Conservation (phyloP, 1,140 invertebrate species). For the Dreissena rostriformis region DNA sequence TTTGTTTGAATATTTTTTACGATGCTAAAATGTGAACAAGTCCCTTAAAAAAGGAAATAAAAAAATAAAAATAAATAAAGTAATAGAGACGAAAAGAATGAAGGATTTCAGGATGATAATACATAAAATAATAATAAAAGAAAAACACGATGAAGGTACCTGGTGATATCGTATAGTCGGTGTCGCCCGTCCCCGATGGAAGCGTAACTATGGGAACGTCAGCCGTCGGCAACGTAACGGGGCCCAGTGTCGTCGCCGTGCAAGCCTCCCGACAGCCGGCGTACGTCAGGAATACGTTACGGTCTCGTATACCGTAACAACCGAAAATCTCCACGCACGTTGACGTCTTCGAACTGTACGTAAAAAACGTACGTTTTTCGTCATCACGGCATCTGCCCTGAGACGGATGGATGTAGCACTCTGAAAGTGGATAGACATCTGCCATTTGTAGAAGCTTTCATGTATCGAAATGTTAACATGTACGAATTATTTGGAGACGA, state of each 20-base stretch:
- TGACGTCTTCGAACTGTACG: constrained; percentile 35
- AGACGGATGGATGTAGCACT: constrained; percentile 38
- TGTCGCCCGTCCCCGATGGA: neutral
- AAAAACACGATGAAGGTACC: constrained; percentile 3
- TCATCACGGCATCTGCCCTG: constrained; percentile 16
- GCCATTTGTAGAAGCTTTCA: too few species aligned
- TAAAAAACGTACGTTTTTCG: constrained; percentile 23
- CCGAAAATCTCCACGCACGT: constrained; percentile 29
- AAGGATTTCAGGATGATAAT: too few species aligned
- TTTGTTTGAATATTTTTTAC: too few species aligned
- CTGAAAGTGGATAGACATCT: neutral
- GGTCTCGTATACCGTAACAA: constrained; percentile 43
- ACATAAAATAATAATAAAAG: neutral
- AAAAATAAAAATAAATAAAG: too few species aligned
- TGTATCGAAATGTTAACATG: too few species aligned
- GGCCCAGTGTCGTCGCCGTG: constrained; percentile 16
- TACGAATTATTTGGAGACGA: too few species aligned
- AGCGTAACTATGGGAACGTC: constrained; percentile 1
- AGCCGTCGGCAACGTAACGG: neutral
- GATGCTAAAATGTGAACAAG: too few species aligned
- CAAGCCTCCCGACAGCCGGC: constrained; percentile 18
- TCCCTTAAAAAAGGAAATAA: too few species aligned
- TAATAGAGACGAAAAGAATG: too few species aligned
- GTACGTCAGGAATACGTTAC: constrained; percentile 33
- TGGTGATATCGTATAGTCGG: constrained; percentile 18